These are phyloP conservation scores for Leptarthrus brevirostris DNA, from an alignment of 2,888 invertebrate species.

Conservation along the genomic window DNA sequence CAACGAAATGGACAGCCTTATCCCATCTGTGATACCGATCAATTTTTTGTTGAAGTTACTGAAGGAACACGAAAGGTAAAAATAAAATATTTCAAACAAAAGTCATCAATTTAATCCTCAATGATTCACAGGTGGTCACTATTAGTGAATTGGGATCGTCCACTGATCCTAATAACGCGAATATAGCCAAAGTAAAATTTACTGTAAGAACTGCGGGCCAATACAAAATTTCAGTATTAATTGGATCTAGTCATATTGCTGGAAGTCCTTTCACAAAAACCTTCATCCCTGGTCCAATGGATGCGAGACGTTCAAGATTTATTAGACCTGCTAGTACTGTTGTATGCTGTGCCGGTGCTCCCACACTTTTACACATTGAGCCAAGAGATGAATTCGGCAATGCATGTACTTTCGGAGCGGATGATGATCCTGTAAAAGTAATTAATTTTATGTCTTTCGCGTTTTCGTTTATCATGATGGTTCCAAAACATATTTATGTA, in stretches of 20 bases:
- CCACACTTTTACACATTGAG: slow-evolving; percentile 84
- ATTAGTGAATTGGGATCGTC: slow-evolving; percentile 90
- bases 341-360: slow-evolving; percentile 81
- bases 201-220: slow-evolving; percentile 91
- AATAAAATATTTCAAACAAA: not conserved
- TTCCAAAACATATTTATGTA: too few species aligned
- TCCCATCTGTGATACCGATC: slow-evolving; percentile 93
- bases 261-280: slow-evolving; percentile 88
- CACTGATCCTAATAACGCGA: slow-evolving; percentile 84
- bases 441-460: slow-evolving; percentile 10
- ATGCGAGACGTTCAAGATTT: slow-evolving; percentile 85
- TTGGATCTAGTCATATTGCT: slow-evolving; percentile 82
- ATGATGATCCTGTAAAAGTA: slow-evolving; percentile 73
- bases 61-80: slow-evolving; percentile 83
- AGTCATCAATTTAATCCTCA: not conserved
- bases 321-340: slow-evolving; percentile 86
- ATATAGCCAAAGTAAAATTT: slow-evolving; percentile 90
- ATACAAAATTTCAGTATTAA: slow-evolving; percentile 86
- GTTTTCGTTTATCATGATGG: too few species aligned
- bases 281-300: slow-evolving; percentile 86
- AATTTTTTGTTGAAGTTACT: slow-evolving; percentile 86
- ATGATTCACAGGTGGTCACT: slow-evolving; percentile 75
- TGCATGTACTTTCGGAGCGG: slow-evolving; percentile 74
- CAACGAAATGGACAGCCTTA: slow-evolving; percentile 94
- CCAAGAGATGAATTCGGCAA: slow-evolving; percentile 94